Conservation (phyloP, 2,888 invertebrate genomes). For the Leptura quadrifasciata region DNA sequence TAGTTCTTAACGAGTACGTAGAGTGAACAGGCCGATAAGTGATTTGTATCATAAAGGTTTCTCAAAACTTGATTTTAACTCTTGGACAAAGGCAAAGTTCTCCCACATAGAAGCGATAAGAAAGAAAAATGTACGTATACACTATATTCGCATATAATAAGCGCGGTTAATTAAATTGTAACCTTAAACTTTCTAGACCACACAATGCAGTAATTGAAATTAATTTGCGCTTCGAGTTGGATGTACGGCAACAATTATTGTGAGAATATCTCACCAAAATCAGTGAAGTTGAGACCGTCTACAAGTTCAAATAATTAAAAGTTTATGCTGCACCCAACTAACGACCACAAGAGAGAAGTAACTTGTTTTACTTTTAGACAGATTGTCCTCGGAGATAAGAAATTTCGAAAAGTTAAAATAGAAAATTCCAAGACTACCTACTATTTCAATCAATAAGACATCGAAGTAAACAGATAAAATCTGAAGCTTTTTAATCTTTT, state of each 20-base stretch:
- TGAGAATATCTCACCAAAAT: constrained; percentile 43
- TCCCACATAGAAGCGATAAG: too few species aligned
- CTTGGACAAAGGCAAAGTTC: too few species aligned
- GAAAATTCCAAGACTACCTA: constrained; percentile 45
- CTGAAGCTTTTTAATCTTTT: constrained; percentile 51
- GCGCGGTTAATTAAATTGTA: constrained; percentile 40
- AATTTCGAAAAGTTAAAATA: constrained; percentile 27
- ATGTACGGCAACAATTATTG: constrained; percentile 39
- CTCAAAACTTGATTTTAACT: too few species aligned
- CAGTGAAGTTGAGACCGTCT: constrained; percentile 14
- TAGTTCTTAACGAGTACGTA: too few species aligned
- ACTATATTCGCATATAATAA: constrained; percentile 17
- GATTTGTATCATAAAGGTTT: too few species aligned
- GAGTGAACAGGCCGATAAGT: too few species aligned
- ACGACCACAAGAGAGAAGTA: constrained; percentile 8
- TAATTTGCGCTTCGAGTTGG: constrained; percentile 37
- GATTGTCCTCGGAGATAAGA: constrained; percentile 21
- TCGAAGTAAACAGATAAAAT: constrained; percentile 56
- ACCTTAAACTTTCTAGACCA: constrained; percentile 38
- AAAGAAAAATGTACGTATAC: too few species aligned
- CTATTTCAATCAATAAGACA: constrained; percentile 57
- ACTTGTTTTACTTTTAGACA: constrained; percentile 13
- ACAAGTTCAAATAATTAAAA: constrained; percentile 31
- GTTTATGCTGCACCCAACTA: constrained; percentile 11
- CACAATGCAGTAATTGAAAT: constrained; percentile 34